Conservation (phyloP, 2,113 vertebrate species). For the Brevimyrus niger region DNA sequence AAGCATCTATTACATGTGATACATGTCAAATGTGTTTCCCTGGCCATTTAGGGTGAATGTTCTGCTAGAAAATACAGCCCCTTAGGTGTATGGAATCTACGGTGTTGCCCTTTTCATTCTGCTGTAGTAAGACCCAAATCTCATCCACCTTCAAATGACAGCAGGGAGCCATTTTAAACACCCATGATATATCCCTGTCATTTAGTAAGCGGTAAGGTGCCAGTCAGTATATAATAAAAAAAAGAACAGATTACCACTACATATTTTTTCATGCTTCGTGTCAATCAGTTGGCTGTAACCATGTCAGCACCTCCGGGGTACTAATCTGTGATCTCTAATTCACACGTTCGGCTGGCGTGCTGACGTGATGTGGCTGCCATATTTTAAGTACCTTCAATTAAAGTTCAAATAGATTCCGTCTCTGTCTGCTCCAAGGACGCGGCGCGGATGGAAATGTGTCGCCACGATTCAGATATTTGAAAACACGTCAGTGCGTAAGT, state of each 20-base stretch:
- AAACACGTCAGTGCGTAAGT: not conserved
- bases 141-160: conserved; percentile 9
- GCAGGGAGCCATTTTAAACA: not conserved
- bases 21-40: not conserved
- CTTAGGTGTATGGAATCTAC: not conserved
- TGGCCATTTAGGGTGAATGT: not conserved
- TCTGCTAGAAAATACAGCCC: not conserved
- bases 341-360: not conserved
- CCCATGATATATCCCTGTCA: not conserved
- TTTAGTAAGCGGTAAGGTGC: not conserved
- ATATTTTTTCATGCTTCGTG: not conserved
- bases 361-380: not conserved
- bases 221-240: conserved; percentile 4
- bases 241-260: conserved; percentile 1
- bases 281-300: not conserved
- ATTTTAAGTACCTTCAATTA: conserved; percentile 4
- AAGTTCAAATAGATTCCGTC: not conserved
- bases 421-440: not conserved
- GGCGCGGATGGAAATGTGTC: not conserved
- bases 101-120: not conserved
- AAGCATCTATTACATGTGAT: not conserved
- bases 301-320: conserved; percentile 2
- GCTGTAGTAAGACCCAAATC: not conserved
- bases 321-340: conserved; percentile 8
- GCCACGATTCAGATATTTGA: not conserved